A percentile compares a stretch with the other conserved stretches of the same genome.
Conservation (phyloP, 2,797 vertebrate genomes). For the Lepilemur septentrionalis region DNA sequence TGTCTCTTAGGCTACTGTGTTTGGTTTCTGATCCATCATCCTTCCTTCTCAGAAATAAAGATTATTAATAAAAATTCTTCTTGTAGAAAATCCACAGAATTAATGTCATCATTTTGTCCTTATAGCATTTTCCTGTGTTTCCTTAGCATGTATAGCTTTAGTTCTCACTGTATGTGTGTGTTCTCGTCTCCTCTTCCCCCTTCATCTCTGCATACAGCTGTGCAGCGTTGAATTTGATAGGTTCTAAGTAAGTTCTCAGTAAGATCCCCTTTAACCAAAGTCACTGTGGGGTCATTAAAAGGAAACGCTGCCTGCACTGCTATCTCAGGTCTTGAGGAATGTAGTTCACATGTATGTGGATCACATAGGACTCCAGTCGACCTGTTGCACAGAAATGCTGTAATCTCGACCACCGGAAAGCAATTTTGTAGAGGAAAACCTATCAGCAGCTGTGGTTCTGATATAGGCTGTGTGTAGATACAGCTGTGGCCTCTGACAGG, state of each 20-base stretch:
- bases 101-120: neutral
- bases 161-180: neutral
- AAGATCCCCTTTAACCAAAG: neutral
- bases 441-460: neutral
- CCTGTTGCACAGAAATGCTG: neutral
- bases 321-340: neutral
- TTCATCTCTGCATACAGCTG: neutral
- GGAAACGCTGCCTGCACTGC: neutral
- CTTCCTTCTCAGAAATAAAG: neutral
- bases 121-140: neutral
- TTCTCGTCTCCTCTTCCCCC: neutral
- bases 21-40: neutral
- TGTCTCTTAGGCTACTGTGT: neutral
- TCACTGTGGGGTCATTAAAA: neutral
- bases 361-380: neutral
- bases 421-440: neutral
- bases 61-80: neutral
- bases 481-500: conserved; percentile 50
- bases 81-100: neutral
- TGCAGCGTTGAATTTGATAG: neutral
- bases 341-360: neutral
- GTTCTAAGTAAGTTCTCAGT: neutral
- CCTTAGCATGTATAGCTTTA: neutral
- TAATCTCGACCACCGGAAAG: neutral
- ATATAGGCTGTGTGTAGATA: neutral